Evolutionary conservation across 1,140 invertebrate genomes (phyloP).

Genomic region (Drosophila funebris): DNA sequence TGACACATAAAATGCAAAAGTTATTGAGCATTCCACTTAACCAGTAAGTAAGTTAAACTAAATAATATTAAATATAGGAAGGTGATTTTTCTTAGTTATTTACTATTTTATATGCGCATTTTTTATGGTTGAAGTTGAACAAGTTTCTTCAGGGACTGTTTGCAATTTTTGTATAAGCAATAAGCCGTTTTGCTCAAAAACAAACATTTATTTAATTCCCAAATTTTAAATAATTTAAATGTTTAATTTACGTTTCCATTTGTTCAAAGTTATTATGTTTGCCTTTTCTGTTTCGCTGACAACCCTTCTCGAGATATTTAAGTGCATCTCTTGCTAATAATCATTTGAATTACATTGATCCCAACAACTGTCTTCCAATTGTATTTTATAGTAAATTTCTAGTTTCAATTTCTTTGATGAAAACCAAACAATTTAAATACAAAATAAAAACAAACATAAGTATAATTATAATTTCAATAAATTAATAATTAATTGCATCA

Average conservation of each 20-base stretch:
- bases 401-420: conserved; percentile 54
- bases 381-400: conserved; percentile 60
- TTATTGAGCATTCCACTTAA: conserved; percentile 47
- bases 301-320: background rate
- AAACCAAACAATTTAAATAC: conserved; percentile 2
- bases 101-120: conserved; percentile 72
- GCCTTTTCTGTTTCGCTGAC: conserved; percentile 12
- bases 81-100: conserved; percentile 70
- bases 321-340: conserved; percentile 7
- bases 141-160: conserved; percentile 77
- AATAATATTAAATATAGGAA: conserved; percentile 31
- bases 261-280: background rate
- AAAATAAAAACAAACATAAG: conserved; percentile 7
- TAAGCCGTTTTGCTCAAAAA: conserved; percentile 75
- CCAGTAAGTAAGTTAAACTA: conserved; percentile 40
- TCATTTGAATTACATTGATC: conserved; percentile 55
- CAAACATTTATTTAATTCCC: conserved; percentile 2
- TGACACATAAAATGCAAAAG: conserved; percentile 43
- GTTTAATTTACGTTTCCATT: background rate
- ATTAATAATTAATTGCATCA: conserved; percentile 60
- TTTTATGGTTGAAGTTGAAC: conserved; percentile 61
- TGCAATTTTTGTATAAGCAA: conserved; percentile 77
- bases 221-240: background rate
- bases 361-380: conserved; percentile 81
- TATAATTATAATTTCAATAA: conserved; percentile 37